A percentile compares a stretch with the other conserved stretches of the same genome.
phyloP scores from a whole-genome alignment of 2,797 vertebrate species.

The Gorsachius magnificus region DNA sequence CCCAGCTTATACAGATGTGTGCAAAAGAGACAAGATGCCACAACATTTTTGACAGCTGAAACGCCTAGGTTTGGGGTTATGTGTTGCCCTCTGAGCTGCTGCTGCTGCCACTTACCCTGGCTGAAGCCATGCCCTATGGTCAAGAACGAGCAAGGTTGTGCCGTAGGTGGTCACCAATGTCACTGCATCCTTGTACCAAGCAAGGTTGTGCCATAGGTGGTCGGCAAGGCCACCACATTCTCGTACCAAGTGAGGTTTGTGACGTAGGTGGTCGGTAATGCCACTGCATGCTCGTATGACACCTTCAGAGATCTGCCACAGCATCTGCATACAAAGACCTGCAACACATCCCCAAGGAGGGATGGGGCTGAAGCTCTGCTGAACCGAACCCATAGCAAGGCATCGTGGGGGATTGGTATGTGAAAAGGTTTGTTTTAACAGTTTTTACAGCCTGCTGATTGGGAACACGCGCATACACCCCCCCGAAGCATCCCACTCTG shows the following conservation, averaged over 20 bases:
- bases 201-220: not conserved
- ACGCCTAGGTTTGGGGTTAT: not conserved
- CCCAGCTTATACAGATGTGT: not conserved
- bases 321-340: not conserved
- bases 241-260: not conserved
- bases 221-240: not conserved
- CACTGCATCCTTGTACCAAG: not conserved
- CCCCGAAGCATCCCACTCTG: too few species aligned
- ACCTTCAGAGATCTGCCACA: conserved; percentile 32
- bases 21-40: not conserved
- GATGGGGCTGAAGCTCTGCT: not conserved
- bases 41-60: not conserved
- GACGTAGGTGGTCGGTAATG: not conserved
- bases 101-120: not conserved
- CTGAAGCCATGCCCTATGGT: not conserved
- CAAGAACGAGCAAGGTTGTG: conserved; percentile 1
- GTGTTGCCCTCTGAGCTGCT: not conserved
- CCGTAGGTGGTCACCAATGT: not conserved
- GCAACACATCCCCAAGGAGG: not conserved
- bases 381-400: not conserved
- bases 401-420: accelerated
- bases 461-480: not conserved
- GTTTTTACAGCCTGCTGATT: not conserved
- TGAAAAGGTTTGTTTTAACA: not conserved
- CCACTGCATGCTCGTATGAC: not conserved